Percentiles rank a stretch among this genome's conserved stretches.
These are phyloP conservation scores for Scotopteryx bipunctaria DNA, from an alignment of 2,888 invertebrate genomes.

Conservation along the genomic window DNA sequence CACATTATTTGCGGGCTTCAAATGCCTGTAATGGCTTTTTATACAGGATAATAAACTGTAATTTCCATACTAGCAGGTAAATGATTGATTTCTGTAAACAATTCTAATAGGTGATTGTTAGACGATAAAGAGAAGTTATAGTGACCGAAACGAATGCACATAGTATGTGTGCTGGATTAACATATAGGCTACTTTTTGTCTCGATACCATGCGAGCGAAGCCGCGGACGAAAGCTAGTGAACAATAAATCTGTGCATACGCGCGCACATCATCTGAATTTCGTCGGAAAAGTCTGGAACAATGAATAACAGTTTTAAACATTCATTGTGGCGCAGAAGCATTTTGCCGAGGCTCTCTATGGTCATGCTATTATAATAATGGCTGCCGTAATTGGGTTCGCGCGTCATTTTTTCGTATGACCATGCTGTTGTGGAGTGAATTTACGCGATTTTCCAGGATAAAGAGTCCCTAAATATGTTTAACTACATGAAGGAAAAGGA, in stretches of 20 bases:
- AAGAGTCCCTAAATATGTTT: too few relatives aligned
- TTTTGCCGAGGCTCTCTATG: conserved; percentile 64
- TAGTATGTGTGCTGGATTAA: background rate
- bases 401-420: conserved; percentile 65
- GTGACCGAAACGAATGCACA: too few relatives aligned
- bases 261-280: conserved; percentile 26
- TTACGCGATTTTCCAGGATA: conserved; percentile 17
- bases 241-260: conserved; percentile 17
- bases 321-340: conserved; percentile 65
- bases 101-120: background rate
- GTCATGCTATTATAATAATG: conserved; percentile 71
- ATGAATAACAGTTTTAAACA: conserved; percentile 52
- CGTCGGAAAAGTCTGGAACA: conserved; percentile 42
- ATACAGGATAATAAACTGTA: background rate
- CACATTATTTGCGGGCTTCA: conserved; percentile 22
- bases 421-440: conserved; percentile 31
- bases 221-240: background rate
- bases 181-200: background rate
- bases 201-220: background rate
- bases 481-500: too few relatives aligned
- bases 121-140: too few relatives aligned
- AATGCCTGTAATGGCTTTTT: conserved; percentile 16
- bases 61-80: conserved; percentile 14
- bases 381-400: conserved; percentile 60
- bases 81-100: background rate